Base-by-base conservation (phyloP, 2,113 vertebrate species). In the Zootoca vivipara region DNA sequence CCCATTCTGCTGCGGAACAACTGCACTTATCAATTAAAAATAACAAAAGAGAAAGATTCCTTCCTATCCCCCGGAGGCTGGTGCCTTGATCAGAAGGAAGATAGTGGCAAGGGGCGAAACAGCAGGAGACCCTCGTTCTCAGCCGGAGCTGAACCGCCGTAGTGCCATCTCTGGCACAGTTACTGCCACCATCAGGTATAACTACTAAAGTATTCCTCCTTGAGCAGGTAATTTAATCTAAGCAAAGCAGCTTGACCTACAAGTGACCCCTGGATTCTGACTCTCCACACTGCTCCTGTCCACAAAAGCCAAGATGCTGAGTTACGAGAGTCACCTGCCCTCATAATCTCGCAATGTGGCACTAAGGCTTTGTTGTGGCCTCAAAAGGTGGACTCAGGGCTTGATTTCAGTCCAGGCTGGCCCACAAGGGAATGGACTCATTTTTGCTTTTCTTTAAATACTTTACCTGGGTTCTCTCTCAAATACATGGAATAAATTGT, bases 21-120 rank as follows among this genome's bases (percentile, higher is more conserved):
- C 56, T 42, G 28, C 7, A 22, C 33, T 82, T 93, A 46, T 89
- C 93, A 92, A 96, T 95, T 94, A 94, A 92, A 88, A 92, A 69
- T 89, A 87, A 4, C 84, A 38, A 86, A 78, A 87, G 1, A 77
- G 72, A 64, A 40, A 42, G 56, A 18, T 28, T 64, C 58, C 67
- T n/a, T 40, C 78, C 73, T 38, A 20, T 74, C 89, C 89, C 93
- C 67, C 86, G 0, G 56, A 69, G 87, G 85, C 65, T 91, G 0
- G 5, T 16, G 0, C 83, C 91, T 86, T 82, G 70, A 87, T 82
- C 70, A 87, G 86, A 24, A 26, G 38, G 78, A 6, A 62, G 56
- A 33, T 15, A 30, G 16, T 2, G 18, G 56, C 16, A 1, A 24
- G 58, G 16, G 1, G 56, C 87, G 74, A 5, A 82, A 58, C 73